These are phyloP conservation scores for Gortyna flavago DNA, from an alignment of 2,888 invertebrate genomes.

Conservation along the genomic window DNA sequence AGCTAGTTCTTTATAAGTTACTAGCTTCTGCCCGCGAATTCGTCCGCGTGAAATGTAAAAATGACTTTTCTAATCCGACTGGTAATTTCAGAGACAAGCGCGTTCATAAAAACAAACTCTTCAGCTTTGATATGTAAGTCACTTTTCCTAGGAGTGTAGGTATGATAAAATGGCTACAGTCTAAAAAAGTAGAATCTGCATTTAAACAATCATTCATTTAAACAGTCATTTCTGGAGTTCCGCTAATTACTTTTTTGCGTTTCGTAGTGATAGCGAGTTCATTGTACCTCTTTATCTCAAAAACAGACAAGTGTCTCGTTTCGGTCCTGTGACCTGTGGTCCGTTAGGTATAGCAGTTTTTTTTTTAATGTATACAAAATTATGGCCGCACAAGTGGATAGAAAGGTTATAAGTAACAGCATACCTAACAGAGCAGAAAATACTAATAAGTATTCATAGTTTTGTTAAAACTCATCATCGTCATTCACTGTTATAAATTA, in stretches of 20 bases:
- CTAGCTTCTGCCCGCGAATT: too few relatives aligned
- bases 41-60: too few relatives aligned
- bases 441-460: too few relatives aligned
- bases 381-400: slow-evolving; percentile 6
- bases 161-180: too few relatives aligned
- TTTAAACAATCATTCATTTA: not conserved
- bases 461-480: not conserved
- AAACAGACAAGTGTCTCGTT: slow-evolving; percentile 17
- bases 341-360: not conserved
- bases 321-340: not conserved
- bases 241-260: slow-evolving; percentile 4
- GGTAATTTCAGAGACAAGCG: too few relatives aligned
- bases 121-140: too few relatives aligned
- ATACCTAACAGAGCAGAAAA: not conserved
- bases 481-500: not conserved
- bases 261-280: slow-evolving; percentile 38
- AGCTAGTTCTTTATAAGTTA: not conserved
- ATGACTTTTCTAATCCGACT: too few relatives aligned
- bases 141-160: too few relatives aligned
- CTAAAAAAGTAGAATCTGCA: not conserved
- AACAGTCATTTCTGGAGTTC: not conserved
- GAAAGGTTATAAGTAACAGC: not conserved
- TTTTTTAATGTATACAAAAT: not conserved
- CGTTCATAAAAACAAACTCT: too few relatives aligned
- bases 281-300: slow-evolving; percentile 26